Evolutionary conservation across 2,888 invertebrate species (phyloP).

Genomic region (Nomada ferruginata): DNA sequence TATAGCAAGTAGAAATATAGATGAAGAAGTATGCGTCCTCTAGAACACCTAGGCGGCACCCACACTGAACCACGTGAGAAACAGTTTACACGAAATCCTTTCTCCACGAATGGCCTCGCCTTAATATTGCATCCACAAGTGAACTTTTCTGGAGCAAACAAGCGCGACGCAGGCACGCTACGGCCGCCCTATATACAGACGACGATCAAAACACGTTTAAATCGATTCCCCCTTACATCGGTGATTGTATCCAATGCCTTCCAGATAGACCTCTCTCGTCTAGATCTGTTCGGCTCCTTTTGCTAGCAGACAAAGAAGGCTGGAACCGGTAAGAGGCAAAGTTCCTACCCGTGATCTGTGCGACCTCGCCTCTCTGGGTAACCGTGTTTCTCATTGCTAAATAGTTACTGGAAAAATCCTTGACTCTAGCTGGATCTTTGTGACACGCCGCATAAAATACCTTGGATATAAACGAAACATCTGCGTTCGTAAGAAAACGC

Average conservation of each 20-base stretch:
- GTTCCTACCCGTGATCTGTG: slow-evolving; percentile 42
- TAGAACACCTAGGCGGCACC: slow-evolving; percentile 38
- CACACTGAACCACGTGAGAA: slow-evolving; percentile 61
- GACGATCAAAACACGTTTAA: slow-evolving; percentile 53
- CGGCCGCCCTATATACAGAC: slow-evolving; percentile 35
- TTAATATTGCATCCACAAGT: slow-evolving; percentile 59
- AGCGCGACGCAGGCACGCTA: slow-evolving; percentile 23
- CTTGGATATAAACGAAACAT: too few species aligned
- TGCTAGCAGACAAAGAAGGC: slow-evolving; percentile 16
- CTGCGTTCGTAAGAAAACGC: too few species aligned
- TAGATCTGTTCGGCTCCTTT: slow-evolving; percentile 3
- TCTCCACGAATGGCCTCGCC: slow-evolving; percentile 69
- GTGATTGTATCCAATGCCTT: slow-evolving; percentile 38
- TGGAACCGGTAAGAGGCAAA: slow-evolving; percentile 36
- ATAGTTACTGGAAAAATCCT: slow-evolving; percentile 35
- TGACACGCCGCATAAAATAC: slow-evolving; percentile 1
- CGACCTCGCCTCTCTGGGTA: slow-evolving; percentile 38
- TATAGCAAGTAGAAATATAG: slow-evolving; percentile 28
- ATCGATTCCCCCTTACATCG: slow-evolving; percentile 32
- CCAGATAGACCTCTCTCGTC: slow-evolving; percentile 14
- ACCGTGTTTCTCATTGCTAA: slow-evolving; percentile 28
- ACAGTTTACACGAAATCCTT: slow-evolving; percentile 63
- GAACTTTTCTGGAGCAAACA: slow-evolving; percentile 62
- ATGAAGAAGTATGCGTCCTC: slow-evolving; percentile 27
- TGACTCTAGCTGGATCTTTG: slow-evolving; percentile 5